A percentile compares a stretch with the other conserved stretches of the same genome.
These are phyloP conservation scores for Epinephelus fuscoguttatus DNA, from an alignment of 2,113 vertebrate genomes.

Conservation along the genomic window DNA sequence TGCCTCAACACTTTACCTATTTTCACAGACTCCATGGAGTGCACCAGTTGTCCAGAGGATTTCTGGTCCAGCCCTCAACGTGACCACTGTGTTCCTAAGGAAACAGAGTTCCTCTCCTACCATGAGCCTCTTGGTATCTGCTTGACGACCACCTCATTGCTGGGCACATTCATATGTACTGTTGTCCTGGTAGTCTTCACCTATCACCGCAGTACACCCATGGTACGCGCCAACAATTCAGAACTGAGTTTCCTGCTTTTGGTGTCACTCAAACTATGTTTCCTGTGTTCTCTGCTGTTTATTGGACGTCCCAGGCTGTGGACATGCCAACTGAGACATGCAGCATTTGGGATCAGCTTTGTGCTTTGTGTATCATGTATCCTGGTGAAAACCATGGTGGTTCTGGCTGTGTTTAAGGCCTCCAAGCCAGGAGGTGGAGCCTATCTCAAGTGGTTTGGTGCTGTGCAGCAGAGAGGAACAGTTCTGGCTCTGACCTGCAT, in stretches of 20 bases:
- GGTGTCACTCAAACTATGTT: constrained; percentile 78
- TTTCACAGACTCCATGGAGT: constrained; percentile 70
- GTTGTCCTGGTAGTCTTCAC: constrained; percentile 62
- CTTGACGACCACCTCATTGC: constrained; percentile 41
- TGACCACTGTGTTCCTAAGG: constrained; percentile 19
- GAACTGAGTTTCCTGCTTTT: constrained; percentile 79
- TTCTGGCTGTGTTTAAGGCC: constrained; percentile 27
- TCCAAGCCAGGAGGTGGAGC: constrained; percentile 14
- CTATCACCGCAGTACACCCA: constrained; percentile 63
- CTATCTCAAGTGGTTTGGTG: constrained; percentile 25
- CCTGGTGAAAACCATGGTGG: constrained; percentile 18
- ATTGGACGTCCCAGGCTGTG: not conserved
- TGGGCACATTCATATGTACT: constrained; percentile 68
- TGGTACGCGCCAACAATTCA: constrained; percentile 80
- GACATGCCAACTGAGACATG: constrained; percentile 34
- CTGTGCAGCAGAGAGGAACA: constrained; percentile 18
- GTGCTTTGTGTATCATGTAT: constrained; percentile 12
- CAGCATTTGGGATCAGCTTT: constrained; percentile 28
- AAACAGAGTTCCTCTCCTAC: constrained; percentile 20
- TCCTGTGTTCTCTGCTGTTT: constrained; percentile 78
- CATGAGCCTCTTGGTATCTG: constrained; percentile 22
- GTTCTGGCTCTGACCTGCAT: constrained; percentile 5
- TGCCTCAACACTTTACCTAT: not conserved
- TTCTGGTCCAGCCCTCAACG: constrained; percentile 71
- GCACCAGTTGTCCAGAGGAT: constrained; percentile 69